Evolutionary conservation across 53 echinoderm and acorn worm species (phyloP), one percentile per base, ranked within the genome.

Genomic region (Astropecten irregularis): DNA sequence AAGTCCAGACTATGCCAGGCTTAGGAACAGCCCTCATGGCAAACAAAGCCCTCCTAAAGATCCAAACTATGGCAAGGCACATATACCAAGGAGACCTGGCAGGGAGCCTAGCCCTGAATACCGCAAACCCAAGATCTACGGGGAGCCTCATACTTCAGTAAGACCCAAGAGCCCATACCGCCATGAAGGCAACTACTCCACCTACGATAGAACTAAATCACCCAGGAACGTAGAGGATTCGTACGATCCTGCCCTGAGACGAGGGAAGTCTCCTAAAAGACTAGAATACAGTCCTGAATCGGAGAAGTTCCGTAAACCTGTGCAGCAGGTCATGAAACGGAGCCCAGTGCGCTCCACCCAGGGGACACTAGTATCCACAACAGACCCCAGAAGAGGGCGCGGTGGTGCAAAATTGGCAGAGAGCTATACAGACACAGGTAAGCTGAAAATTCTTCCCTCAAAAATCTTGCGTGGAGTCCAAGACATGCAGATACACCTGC

Each of bases 351-450:
- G 79, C 20, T 57, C 79, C 46, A 21, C 48, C 44, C 79, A 76
- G 15, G 31, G 60, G 18, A 7, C 39, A 59, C 22, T n/a, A 27
- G 60, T 47, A 39, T 35, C 57, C 0, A 33, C 37, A 32, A 20
- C 58, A 57, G 21, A 64, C 37, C n/a, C 64, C 1, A 22, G 73
- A 22, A 73, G 7, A 31, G 15, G 47, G 18, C 47, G 14, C n/a
- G 48, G 62, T 79, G 79, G 79, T 62, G 79, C 61, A 61, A 18
- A 46, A 32, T 79, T 48, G 18, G 19, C 48, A 79, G 79, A 79
- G 32, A 79, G 48, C 62, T 79, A 26, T 62, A 62, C 79, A 61
- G 79, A 79, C 49, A 44, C 62, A 61, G 79, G 79, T 79, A 14
- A 22, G 79, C 40, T n/a, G n/a, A n/a, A n/a, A n/a, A n/a, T n/a